A percentile compares a stretch with the other conserved stretches of the same genome.
Evolutionary conservation across 2,888 invertebrate species (phyloP).

Genomic region (Acholoe squamosa): DNA sequence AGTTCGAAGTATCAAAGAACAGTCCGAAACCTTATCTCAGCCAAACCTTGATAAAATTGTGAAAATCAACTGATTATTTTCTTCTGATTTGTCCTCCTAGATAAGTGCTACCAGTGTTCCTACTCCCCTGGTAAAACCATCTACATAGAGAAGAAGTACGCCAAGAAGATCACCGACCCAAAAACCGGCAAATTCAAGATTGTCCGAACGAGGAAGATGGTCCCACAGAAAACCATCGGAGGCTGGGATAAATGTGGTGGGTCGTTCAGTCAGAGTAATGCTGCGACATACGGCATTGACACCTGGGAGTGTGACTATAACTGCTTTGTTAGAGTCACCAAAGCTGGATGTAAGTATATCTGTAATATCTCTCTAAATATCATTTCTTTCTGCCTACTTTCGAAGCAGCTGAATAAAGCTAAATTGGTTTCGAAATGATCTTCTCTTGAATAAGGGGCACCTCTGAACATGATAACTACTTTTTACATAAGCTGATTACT

Average conservation of each 20-base stretch:
- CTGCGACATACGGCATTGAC: constrained; percentile 55
- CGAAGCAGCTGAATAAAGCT: no score
- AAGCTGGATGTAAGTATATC: constrained; percentile 61
- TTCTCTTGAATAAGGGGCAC: no score
- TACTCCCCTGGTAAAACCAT: constrained; percentile 61
- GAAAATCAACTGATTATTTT: no score
- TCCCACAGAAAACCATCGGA: constrained; percentile 51
- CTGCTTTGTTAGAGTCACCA: constrained; percentile 58
- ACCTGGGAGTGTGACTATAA: constrained; percentile 61
- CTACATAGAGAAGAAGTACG: constrained; percentile 48
- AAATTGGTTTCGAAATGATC: no score
- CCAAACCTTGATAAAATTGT: no score
- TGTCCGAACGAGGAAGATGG: constrained; percentile 37
- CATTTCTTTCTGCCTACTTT: no score
- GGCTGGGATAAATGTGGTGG: constrained; percentile 63
- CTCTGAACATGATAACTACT: no score
- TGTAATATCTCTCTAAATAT: no score
- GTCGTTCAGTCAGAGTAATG: constrained; percentile 36
- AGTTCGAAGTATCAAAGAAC: no score
- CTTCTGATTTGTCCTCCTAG: no score
- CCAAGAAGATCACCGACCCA: constrained; percentile 52
- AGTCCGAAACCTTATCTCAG: no score
- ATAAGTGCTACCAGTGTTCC: constrained; percentile 63
- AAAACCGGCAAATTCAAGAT: constrained; percentile 50
- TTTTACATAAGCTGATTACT: no score